Conservation (phyloP, 1,140 invertebrate species). For the Bicyclus anynana region DNA sequence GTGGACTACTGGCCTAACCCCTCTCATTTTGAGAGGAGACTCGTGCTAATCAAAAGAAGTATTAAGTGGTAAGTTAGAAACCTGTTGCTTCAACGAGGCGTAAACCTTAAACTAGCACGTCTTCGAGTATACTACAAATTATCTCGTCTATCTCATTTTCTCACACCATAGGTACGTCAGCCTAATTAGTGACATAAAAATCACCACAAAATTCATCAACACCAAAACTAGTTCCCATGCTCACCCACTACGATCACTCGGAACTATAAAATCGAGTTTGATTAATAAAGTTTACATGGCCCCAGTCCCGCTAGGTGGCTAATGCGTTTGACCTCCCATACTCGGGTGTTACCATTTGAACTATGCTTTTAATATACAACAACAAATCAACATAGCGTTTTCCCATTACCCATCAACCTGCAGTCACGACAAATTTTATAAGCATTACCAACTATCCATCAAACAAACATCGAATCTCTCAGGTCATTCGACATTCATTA, state of each 20-base stretch:
- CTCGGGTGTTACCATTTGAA: slow-evolving; percentile 66
- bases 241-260: slow-evolving; percentile 18
- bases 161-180: slow-evolving; percentile 12
- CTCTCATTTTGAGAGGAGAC: too few species aligned
- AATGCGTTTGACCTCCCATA: slow-evolving; percentile 69
- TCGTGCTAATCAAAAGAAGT: too few species aligned
- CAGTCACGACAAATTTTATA: slow-evolving; percentile 72
- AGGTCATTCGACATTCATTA: slow-evolving; percentile 29
- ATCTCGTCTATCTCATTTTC: not conserved
- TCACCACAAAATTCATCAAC: slow-evolving; percentile 15
- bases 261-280: slow-evolving; percentile 41
- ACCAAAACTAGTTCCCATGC: slow-evolving; percentile 23
- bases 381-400: slow-evolving; percentile 65
- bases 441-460: slow-evolving; percentile 60
- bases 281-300: slow-evolving; percentile 57
- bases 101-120: not conserved
- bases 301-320: slow-evolving; percentile 65
- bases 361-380: slow-evolving; percentile 66
- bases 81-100: too few species aligned
- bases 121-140: too few species aligned
- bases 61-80: too few species aligned
- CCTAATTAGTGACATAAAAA: slow-evolving; percentile 21
- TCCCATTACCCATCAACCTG: slow-evolving; percentile 62
- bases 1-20: too few species aligned
- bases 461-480: slow-evolving; percentile 30